Evolutionary conservation across 1,140 invertebrate genomes (phyloP).

Genomic region (Leguminivora glycinivorella): DNA sequence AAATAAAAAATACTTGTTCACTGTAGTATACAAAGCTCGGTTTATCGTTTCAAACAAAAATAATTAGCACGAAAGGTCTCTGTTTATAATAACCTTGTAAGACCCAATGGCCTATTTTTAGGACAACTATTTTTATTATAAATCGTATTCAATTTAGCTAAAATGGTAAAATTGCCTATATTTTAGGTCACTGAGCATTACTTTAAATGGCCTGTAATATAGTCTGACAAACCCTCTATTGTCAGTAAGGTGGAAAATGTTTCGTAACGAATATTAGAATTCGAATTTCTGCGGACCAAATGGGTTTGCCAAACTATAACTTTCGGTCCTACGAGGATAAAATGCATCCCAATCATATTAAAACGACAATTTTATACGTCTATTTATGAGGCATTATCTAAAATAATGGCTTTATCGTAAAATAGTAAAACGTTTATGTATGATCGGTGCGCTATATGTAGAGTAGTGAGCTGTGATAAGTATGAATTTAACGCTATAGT

Average conservation of each 20-base stretch:
- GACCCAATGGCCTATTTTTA: neutral
- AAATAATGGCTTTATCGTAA: conserved; percentile 16
- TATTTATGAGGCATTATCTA: neutral
- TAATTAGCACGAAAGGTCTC: neutral
- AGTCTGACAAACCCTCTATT: too few species aligned
- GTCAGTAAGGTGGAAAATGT: too few species aligned
- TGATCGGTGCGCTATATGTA: conserved; percentile 17
- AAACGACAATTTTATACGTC: conserved; percentile 4
- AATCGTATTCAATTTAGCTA: neutral
- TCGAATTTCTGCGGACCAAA: too few species aligned
- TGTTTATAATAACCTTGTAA: neutral
- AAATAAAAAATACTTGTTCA: neutral
- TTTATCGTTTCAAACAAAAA: neutral
- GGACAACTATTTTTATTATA: neutral
- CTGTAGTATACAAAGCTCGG: neutral
- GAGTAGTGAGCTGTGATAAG: conserved; percentile 19
- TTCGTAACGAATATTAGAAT: too few species aligned
- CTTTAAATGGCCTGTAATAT: too few species aligned
- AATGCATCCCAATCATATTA: conserved; percentile 14
- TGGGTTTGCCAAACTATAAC: neutral
- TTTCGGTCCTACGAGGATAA: neutral
- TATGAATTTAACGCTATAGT: conserved; percentile 25
- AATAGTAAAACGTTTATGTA: neutral
- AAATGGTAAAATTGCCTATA: neutral
- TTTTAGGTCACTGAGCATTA: too few species aligned